phyloP scores from a whole-genome alignment of 1,140 invertebrate species.

The Battus philenor region DNA sequence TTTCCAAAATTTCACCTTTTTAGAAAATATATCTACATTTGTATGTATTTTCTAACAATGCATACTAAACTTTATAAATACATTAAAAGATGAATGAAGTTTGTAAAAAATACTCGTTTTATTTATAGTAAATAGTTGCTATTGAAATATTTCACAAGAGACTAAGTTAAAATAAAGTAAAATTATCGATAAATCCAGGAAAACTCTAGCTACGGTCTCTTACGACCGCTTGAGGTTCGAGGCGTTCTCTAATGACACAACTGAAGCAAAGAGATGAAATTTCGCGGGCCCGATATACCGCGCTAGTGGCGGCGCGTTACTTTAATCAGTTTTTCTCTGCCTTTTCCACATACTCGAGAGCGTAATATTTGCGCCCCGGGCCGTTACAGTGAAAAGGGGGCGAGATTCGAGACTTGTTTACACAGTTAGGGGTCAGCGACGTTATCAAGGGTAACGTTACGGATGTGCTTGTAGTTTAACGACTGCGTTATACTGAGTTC shows the following conservation, averaged over 20 bases:
- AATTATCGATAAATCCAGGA: too few relatives aligned
- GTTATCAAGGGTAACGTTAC: slow-evolving; percentile 8
- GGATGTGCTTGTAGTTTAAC: slow-evolving; percentile 8
- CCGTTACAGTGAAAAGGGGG: slow-evolving; percentile 8
- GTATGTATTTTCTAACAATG: too few relatives aligned
- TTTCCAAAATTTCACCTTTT: too few relatives aligned
- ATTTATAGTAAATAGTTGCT: too few relatives aligned
- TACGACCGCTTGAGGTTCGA: too few relatives aligned
- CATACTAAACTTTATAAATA: too few relatives aligned
- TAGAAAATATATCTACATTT: too few relatives aligned
- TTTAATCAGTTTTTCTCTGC: slow-evolving; percentile 33
- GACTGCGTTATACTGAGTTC: neutral
- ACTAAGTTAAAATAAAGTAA: too few relatives aligned
- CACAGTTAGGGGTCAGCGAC: slow-evolving; percentile 11
- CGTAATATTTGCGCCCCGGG: slow-evolving; percentile 8
- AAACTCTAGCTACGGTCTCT: too few relatives aligned
- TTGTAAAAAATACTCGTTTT: too few relatives aligned
- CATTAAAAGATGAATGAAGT: too few relatives aligned
- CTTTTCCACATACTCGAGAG: slow-evolving; percentile 12
- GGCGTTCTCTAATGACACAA: slow-evolving; percentile 35
- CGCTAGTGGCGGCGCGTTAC: slow-evolving; percentile 27
- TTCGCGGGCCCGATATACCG: slow-evolving; percentile 31
- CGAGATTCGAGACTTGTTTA: slow-evolving; percentile 14
- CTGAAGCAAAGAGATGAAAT: slow-evolving; percentile 38
- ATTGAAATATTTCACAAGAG: too few relatives aligned